A percentile compares a stretch with the other conserved stretches of the same genome.
phyloP scores from a whole-genome alignment of 2,113 vertebrate species.

The Aegotheles bennettii region DNA sequence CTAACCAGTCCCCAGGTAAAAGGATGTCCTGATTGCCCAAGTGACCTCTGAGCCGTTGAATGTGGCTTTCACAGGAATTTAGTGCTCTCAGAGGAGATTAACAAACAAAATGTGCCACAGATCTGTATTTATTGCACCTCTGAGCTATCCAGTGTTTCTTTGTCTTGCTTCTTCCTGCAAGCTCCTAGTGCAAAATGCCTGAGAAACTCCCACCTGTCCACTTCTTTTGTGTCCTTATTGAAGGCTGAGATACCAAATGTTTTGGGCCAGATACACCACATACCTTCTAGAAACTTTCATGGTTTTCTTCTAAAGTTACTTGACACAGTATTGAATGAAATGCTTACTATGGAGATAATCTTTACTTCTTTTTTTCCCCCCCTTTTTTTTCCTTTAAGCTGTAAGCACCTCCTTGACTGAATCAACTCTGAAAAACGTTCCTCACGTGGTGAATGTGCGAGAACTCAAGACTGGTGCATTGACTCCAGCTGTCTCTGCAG shows the following conservation, averaged over 20 bases:
- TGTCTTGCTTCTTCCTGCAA: not conserved
- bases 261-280: not conserved
- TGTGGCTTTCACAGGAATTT: not conserved
- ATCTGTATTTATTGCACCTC: not conserved
- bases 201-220: not conserved
- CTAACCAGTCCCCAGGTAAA: conserved; percentile 85
- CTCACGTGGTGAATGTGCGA: conserved; percentile 90
- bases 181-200: not conserved
- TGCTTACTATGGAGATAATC: not conserved
- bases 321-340: not conserved
- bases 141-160: not conserved
- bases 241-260: not conserved
- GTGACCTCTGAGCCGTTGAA: not conserved
- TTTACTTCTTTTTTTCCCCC: not conserved
- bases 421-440: conserved; percentile 87
- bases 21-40: not conserved
- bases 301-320: not conserved
- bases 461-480: conserved; percentile 79
- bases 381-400: conserved; percentile 18
- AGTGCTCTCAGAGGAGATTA: not conserved
- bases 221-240: not conserved
- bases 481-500: conserved; percentile 58
- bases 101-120: not conserved
- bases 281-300: not conserved
- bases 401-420: conserved; percentile 82